phyloP scores from a whole-genome alignment of 1,140 invertebrate species.

The Mylabris phalerata region DNA sequence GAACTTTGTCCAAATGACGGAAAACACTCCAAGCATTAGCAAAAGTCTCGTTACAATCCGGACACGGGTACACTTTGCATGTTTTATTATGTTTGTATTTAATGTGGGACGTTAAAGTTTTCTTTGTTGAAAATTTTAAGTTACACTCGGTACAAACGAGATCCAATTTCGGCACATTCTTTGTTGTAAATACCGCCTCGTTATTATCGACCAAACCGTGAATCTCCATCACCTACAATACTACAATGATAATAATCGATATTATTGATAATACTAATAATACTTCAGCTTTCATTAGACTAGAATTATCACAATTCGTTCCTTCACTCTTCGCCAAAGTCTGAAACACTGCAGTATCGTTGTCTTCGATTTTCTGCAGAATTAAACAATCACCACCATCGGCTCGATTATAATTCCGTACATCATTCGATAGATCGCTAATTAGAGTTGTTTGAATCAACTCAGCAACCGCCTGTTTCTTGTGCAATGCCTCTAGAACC shows the following conservation, averaged over 20 bases:
- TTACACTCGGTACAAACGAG: slow-evolving; percentile 45
- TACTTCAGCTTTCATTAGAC: slow-evolving; percentile 31
- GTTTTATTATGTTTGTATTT: slow-evolving; percentile 61
- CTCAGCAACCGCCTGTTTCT: slow-evolving; percentile 13
- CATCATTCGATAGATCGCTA: slow-evolving; percentile 22
- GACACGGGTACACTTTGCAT: slow-evolving; percentile 58
- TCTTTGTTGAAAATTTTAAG: slow-evolving; percentile 59
- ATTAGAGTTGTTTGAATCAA: slow-evolving; percentile 13
- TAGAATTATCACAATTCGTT: not conserved
- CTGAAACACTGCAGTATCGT: slow-evolving; percentile 28
- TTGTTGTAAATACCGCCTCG: too few species aligned
- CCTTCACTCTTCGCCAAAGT: slow-evolving; percentile 14
- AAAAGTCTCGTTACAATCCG: slow-evolving; percentile 59
- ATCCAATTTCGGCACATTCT: slow-evolving; percentile 37
- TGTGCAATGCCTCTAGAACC: slow-evolving; percentile 28
- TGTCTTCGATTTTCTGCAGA: slow-evolving; percentile 28
- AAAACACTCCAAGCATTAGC: slow-evolving; percentile 63
- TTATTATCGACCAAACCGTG: slow-evolving; percentile 45
- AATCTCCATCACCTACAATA: slow-evolving; percentile 48
- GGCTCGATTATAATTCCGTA: slow-evolving; percentile 1
- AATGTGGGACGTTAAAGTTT: slow-evolving; percentile 61
- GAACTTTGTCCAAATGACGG: slow-evolving; percentile 62
- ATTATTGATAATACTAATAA: not conserved
- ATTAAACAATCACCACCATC: slow-evolving; percentile 20
- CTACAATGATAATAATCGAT: too few species aligned